Evolutionary conservation across 2,888 invertebrate genomes (phyloP).

Genomic region (Miltochrista miniata): DNA sequence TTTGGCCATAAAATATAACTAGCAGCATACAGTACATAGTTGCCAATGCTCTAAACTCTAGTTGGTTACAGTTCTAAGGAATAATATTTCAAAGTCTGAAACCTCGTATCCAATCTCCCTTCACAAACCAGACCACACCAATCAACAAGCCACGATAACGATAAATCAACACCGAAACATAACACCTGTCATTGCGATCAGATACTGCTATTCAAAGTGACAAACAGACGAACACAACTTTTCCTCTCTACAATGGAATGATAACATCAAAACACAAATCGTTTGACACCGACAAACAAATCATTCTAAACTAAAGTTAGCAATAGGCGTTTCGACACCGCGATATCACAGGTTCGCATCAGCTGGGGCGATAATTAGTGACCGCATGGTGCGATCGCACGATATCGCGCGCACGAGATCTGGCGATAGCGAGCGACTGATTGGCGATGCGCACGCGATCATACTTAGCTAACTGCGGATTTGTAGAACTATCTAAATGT

Average conservation of each 20-base stretch:
- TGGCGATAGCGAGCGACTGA: conserved; percentile 23
- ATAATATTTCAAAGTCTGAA: too few species aligned
- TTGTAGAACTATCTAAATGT: not conserved
- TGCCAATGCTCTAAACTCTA: too few species aligned
- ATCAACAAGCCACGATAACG: not conserved
- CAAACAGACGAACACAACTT: conserved; percentile 8
- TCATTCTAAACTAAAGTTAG: conserved; percentile 27
- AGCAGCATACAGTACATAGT: too few species aligned
- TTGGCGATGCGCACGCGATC: conserved; percentile 26
- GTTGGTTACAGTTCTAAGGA: too few species aligned
- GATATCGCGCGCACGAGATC: conserved; percentile 27
- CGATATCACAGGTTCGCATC: conserved; percentile 21
- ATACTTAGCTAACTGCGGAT: conserved; percentile 2
- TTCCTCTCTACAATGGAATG: conserved; percentile 10
- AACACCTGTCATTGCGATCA: not conserved
- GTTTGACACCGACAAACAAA: conserved; percentile 12
- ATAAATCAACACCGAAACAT: not conserved
- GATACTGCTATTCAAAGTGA: not conserved
- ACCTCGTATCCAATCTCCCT: too few species aligned
- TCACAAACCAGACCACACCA: too few species aligned
- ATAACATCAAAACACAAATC: conserved; percentile 12
- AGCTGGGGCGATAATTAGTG: conserved; percentile 15
- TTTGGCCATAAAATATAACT: too few species aligned
- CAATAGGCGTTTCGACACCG: conserved; percentile 30
- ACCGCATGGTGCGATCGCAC: conserved; percentile 23